Base-by-base conservation (phyloP, 2,888 invertebrate genomes). In the Lepetodrilus schrolli region DNA sequence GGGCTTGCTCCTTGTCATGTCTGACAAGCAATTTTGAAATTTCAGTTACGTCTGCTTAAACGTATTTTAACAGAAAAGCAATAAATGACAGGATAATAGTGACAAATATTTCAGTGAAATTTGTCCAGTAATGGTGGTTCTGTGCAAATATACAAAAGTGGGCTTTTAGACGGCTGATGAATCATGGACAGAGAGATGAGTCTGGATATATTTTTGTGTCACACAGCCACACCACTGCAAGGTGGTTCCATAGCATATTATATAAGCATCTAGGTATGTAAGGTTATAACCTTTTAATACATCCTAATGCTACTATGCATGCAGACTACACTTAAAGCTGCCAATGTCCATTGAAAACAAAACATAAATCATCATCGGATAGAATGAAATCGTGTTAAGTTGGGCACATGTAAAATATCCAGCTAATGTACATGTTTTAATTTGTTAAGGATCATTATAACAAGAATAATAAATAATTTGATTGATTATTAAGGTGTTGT, bases 1-100 rank as follows among this genome's bases (percentile, higher is more conserved):
- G 13, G 58, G 58, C 26, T 58, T 58, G 58, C 58, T 58, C 58
- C 58, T 58, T 58, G 58, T 17, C 58, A 58, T 58, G 30, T 58
- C 58, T 58, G 58, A 58, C 58, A 58, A 58, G 7, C 26, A 58
- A 58, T 58, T 58, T 58, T 30, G 58, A 58, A 58, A 58, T 23
- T 58, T 58, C 58, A 58, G 58, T 58, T 58, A 58, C 13, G 58
- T 58, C 58, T 58, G 58, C 26, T 58, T 30, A 4, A 30, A 58
- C 26, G 17, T 30, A 58, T 17, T 30, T 30, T 10, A 13, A 58
- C 43, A 13, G n/a, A 0, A n/a, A n/a, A 43, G 38, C 38, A 37
- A 37, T 13, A 10, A 10, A 10, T 17, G 17, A 23, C 23, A 21
- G 13, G 21, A 23, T 5, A 51, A 51, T 21, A 51, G 2, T 10